Base-by-base conservation (phyloP, 2,797 vertebrate genomes). In the Erethizon dorsatum region DNA sequence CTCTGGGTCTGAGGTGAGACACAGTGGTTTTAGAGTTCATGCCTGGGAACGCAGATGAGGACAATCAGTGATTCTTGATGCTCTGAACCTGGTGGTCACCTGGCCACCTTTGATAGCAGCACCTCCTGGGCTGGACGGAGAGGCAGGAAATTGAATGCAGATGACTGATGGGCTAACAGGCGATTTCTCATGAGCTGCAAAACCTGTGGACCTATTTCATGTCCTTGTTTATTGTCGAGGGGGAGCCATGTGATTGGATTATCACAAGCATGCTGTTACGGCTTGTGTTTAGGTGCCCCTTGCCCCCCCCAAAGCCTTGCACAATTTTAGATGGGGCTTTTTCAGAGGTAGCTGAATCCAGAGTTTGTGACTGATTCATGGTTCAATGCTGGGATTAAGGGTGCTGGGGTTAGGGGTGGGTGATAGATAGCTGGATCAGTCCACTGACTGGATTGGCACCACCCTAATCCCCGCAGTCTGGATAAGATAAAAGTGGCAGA, bases 131-230 rank as follows among this genome's bases (percentile, higher is more conserved):
- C 41, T 73, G 37, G 67, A 41, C 6, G 22, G 59, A 87, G 10
- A 63, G 10, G 4, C 0, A 0, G 7, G 83, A 54, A 61, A 85
- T 0, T 45, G 33, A 79, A 67, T 63, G 45, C 0, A 2, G 57
- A 11, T 37, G 69, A 88, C 15, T 59, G 45, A 52, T 71, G 37
- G 9, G 50, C 56, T 22, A 28, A 22, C n/a, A 59, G 15, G 22
- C 26, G 31, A 90, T 2, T 87, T 37, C 65, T 87, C 59, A 41
- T 22, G 31, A 14, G 20, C 14, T 24, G 4, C 28, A 54, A 77
- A 85, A 24, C 47, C 83, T 79, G 85, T 45, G 69, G 63, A 37
- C 0, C 3, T 31, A 63, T 69, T 85, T 92, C 41, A 11, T 45
- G 15, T 28, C 4, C 4, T 67, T 56, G 41, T 45, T 78, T 77